Evolutionary conservation across 2,888 invertebrate species (phyloP), one percentile per base, ranked within the genome.

Genomic region (Pseudolycoriella hygida): DNA sequence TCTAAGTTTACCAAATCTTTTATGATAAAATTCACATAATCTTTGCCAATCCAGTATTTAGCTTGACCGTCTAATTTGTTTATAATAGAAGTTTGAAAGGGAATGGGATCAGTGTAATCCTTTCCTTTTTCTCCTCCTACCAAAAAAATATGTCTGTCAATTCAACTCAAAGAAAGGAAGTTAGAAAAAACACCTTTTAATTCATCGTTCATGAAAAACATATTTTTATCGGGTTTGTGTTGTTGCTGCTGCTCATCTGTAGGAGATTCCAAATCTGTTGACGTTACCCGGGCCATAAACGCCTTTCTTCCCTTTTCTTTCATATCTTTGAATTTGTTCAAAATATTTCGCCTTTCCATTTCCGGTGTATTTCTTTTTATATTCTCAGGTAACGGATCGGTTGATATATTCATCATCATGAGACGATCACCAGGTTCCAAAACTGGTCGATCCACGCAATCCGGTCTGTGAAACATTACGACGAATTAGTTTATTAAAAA

Each of bases 11-110:
- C 80, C 61, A 94, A 92, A 66, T 96, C 96, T 61, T 93, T 92
- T 49, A 88, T 83, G 50, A 96, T 94, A 60, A 94, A 94, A 67
- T 96, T 96, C 1, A 82, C 81, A 57, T 96, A 96, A 60, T 96
- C 94, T 64, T 96, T 96, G 47, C 94, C 94, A 42, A 90, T 77
- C 94, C 94, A 96, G 44, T 87, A 68, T 58, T 92, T 92, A 0
- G 85, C 78, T 44, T 80, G 79, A 1, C 84, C 83, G 54, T 77
- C 74, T 46, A 57, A 62, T 42, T 60, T 55, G 15, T 54, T 56
- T 34, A 59, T 50, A 41, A 63, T 53, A 50, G 58, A 49, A 1
- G 57, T 60, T 51, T 55, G 57, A 49, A 53, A 53, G 18, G 53
- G 58, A 1, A 55, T 54, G 1, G 58, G 54, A 50, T 62, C 59